Evolutionary conservation across 92 coral and sea anemone species (phyloP).

Genomic region (Muricea muricata): DNA sequence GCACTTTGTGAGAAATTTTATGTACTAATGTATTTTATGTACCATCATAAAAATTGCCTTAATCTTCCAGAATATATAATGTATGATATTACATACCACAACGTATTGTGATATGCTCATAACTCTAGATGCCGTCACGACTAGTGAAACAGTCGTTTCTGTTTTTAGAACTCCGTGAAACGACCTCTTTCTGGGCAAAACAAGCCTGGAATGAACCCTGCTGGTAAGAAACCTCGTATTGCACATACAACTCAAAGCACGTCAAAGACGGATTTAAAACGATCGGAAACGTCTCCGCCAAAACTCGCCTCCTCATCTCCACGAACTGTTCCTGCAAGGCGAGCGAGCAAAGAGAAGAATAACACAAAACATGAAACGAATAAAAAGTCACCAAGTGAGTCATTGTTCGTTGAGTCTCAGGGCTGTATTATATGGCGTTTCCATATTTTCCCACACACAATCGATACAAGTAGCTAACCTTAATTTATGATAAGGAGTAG

Average conservation of each 20-base stretch:
- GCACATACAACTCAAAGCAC: slow-evolving; percentile 75
- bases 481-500: too few species aligned
- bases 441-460: too few species aligned
- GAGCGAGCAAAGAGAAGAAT: neutral
- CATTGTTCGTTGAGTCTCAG: too few species aligned
- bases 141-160: neutral
- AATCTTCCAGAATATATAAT: too few species aligned
- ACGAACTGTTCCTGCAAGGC: neutral
- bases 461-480: too few species aligned
- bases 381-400: slow-evolving; percentile 17
- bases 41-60: too few species aligned
- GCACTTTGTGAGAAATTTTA: too few species aligned
- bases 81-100: too few species aligned
- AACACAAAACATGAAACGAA: neutral
- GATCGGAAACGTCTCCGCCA: slow-evolving; percentile 7
- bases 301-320: slow-evolving; percentile 16
- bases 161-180: slow-evolving; percentile 14
- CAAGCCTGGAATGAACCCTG: slow-evolving; percentile 54
- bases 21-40: too few species aligned
- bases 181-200: slow-evolving; percentile 14
- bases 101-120: too few species aligned
- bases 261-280: slow-evolving; percentile 51
- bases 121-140: too few species aligned
- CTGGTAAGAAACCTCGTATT: slow-evolving; percentile 81
- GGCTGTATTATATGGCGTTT: too few species aligned